Evolutionary conservation across 1,140 invertebrate genomes (phyloP).

Genomic region (Drosophila obscura): DNA sequence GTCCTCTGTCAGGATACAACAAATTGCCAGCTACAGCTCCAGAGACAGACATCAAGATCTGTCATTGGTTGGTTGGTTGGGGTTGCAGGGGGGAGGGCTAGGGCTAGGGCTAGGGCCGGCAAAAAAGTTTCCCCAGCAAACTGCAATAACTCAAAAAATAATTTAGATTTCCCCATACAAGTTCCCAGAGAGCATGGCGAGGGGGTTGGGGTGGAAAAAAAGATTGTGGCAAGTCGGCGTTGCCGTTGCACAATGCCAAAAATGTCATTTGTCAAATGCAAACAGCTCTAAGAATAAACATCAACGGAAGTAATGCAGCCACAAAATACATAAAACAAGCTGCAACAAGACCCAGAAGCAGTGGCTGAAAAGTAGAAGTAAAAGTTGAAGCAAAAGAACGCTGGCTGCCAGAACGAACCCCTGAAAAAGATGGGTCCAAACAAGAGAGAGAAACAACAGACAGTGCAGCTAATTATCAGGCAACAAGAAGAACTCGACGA

Average conservation of each 20-base stretch:
- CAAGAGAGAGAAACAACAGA: constrained; percentile 67
- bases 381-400: neutral
- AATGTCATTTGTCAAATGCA: constrained; percentile 81
- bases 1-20: constrained; percentile 60
- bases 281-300: constrained; percentile 80
- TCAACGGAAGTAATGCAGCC: constrained; percentile 80
- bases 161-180: constrained; percentile 72
- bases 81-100: too few relatives aligned
- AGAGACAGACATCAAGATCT: constrained; percentile 24
- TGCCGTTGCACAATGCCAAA: constrained; percentile 75
- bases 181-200: constrained; percentile 14
- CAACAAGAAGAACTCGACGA: constrained; percentile 64
- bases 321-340: constrained; percentile 80
- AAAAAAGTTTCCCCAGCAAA: constrained; percentile 47
- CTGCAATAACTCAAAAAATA: constrained; percentile 77
- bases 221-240: constrained; percentile 48
- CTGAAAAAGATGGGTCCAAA: constrained; percentile 42
- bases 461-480: constrained; percentile 77
- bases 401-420: neutral
- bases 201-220: constrained; percentile 5
- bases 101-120: neutral
- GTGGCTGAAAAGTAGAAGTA: constrained; percentile 8
- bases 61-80: neutral
- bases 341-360: constrained; percentile 37
- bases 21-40: constrained; percentile 43